These are phyloP conservation scores for Cistogaster globosa DNA, from an alignment of 2,888 invertebrate species.

Conservation along the genomic window DNA sequence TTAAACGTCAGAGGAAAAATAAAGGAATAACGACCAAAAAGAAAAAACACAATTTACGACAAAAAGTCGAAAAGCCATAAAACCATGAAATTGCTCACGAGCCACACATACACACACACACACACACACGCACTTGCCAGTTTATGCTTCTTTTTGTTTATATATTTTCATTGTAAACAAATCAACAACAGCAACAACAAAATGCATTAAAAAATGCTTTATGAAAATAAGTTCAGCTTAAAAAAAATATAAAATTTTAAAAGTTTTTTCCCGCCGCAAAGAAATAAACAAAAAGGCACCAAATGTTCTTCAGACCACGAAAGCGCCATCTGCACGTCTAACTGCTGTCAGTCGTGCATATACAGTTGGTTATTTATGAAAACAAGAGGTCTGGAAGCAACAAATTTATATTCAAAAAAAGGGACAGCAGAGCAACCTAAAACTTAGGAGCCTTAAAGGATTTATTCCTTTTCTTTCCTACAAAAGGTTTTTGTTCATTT, in stretches of 20 bases:
- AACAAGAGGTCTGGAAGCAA: not conserved
- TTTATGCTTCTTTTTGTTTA: conserved; percentile 20
- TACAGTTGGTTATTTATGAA: conserved; percentile 16
- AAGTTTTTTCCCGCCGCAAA: conserved; percentile 47
- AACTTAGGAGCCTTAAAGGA: not conserved
- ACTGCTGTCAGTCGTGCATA: conserved; percentile 58
- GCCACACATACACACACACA: conserved; percentile 35
- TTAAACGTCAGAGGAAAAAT: conserved; percentile 31
- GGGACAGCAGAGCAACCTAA: not conserved
- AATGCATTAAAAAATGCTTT: conserved; percentile 15
- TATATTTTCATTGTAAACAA: conserved; percentile 29
- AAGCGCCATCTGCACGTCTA: conserved; percentile 68
- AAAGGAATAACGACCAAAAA: conserved; percentile 13
- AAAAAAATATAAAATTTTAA: conserved; percentile 47
- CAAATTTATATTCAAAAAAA: not conserved
- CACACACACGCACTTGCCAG: conserved; percentile 27
- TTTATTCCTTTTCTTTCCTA: too few species aligned
- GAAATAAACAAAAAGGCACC: conserved; percentile 32
- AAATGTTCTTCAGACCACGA: conserved; percentile 57
- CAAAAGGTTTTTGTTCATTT: too few species aligned
- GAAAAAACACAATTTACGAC: conserved; percentile 48
- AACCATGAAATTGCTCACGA: conserved; percentile 74
- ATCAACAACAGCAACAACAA: conserved; percentile 37
- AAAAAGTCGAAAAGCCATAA: conserved; percentile 68
- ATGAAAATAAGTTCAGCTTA: conserved; percentile 42